A percentile compares a stretch with the other conserved stretches of the same genome.
phyloP scores from a whole-genome alignment of 2,113 vertebrate species.

The Rhabdomys dilectus region DNA sequence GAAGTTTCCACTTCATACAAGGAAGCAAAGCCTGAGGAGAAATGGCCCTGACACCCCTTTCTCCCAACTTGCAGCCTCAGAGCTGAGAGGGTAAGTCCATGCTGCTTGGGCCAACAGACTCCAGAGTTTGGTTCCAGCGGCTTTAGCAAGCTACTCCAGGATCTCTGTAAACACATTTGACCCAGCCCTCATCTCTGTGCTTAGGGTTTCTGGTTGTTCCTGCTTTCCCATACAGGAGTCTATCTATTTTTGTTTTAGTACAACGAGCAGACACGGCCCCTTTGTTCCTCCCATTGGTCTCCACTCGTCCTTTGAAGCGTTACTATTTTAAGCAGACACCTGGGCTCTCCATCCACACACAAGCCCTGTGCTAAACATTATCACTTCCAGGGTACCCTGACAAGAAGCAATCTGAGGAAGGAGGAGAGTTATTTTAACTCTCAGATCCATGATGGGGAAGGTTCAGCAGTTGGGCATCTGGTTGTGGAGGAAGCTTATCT shows the following conservation, averaged over 20 bases:
- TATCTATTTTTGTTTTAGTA: neutral
- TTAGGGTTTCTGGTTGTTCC: neutral
- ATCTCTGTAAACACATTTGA: neutral
- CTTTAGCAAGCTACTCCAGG: neutral
- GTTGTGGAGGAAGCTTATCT: neutral
- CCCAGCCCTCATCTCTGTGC: neutral
- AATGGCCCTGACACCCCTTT: neutral
- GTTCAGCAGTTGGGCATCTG: neutral
- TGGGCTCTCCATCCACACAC: neutral
- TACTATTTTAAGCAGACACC: neutral
- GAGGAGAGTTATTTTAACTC: neutral
- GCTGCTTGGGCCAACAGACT: too few relatives aligned
- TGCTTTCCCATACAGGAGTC: neutral
- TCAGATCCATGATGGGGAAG: neutral
- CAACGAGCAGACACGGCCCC: neutral
- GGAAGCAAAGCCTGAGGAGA: neutral
- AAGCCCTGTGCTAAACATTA: neutral
- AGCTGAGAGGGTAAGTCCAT: neutral
- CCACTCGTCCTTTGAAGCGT: rapidly evolving
- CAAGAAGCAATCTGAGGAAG: neutral
- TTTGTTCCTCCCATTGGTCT: neutral
- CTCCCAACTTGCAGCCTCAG: neutral
- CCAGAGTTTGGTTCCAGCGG: neutral
- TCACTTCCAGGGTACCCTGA: neutral
- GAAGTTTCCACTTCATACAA: too few relatives aligned